These are phyloP conservation scores for Hycleus cichorii DNA, from an alignment of 1,140 invertebrate species.

Conservation along the genomic window DNA sequence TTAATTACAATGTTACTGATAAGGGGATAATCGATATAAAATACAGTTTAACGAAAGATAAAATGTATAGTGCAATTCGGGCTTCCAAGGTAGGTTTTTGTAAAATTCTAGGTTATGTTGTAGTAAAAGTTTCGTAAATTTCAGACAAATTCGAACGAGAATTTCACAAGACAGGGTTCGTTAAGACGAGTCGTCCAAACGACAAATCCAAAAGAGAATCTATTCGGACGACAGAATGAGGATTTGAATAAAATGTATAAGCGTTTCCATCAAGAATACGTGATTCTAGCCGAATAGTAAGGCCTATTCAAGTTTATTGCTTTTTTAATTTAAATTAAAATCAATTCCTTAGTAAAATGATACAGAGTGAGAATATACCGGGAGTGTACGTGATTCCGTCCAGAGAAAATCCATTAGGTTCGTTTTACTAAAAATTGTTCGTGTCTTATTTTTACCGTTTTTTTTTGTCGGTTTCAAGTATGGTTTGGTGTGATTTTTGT, in stretches of 20 bases:
- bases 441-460: background rate
- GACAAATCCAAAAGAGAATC: slow-evolving; percentile 28
- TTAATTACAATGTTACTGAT: too few relatives aligned
- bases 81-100: slow-evolving; percentile 4
- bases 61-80: slow-evolving; percentile 4
- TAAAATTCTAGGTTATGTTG: background rate
- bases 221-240: slow-evolving; percentile 37
- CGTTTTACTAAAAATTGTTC: slow-evolving; percentile 36
- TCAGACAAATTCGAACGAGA: slow-evolving; percentile 16
- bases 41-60: too few relatives aligned
- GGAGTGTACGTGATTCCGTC: slow-evolving; percentile 91
- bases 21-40: too few relatives aligned
- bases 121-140: background rate
- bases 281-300: slow-evolving; percentile 73
- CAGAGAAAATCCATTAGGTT: slow-evolving; percentile 66
- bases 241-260: slow-evolving; percentile 37
- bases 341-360: slow-evolving; percentile 59
- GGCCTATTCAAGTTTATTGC: slow-evolving; percentile 17
- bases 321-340: too few relatives aligned
- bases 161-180: slow-evolving; percentile 37
- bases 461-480: slow-evolving; percentile 50
- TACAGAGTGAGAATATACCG: slow-evolving; percentile 74
- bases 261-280: slow-evolving; percentile 60
- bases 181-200: slow-evolving; percentile 32
- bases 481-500: slow-evolving; percentile 94